Percentiles rank a stretch among this genome's conserved stretches.
These are phyloP conservation scores for Dicrurus megarhynchus DNA, from an alignment of 2,113 vertebrate species.

Conservation along the genomic window DNA sequence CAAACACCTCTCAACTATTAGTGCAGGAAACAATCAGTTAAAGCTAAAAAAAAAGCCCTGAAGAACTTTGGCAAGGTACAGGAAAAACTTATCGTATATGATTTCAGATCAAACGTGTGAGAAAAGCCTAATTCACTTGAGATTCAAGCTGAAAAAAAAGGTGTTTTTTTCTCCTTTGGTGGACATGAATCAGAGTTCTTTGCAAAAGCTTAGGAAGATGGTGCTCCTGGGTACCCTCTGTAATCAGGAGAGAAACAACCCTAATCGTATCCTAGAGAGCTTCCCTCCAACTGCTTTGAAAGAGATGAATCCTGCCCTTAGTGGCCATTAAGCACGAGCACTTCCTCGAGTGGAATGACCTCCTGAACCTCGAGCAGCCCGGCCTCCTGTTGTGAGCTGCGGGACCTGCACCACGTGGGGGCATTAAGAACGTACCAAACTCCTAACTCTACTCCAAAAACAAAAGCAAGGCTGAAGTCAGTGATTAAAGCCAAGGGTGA, in stretches of 20 bases:
- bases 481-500: neutral
- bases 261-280: neutral
- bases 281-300: neutral
- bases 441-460: neutral
- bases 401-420: neutral
- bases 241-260: neutral
- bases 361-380: neutral
- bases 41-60: neutral
- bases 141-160: neutral
- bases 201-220: neutral
- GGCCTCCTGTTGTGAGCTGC: neutral
- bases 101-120: too few species aligned
- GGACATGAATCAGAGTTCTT: neutral
- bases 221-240: neutral
- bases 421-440: neutral
- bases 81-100: fast-evolving
- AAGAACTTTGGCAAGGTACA: neutral
- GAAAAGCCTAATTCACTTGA: neutral
- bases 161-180: neutral
- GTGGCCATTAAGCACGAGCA: neutral
- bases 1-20: neutral
- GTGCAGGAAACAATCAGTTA: neutral
- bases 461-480: neutral
- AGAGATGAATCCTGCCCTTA: neutral
- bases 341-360: conserved; percentile 35